Conservation (phyloP, 2,888 invertebrate genomes). For the Neoscelio sp. region DNA sequence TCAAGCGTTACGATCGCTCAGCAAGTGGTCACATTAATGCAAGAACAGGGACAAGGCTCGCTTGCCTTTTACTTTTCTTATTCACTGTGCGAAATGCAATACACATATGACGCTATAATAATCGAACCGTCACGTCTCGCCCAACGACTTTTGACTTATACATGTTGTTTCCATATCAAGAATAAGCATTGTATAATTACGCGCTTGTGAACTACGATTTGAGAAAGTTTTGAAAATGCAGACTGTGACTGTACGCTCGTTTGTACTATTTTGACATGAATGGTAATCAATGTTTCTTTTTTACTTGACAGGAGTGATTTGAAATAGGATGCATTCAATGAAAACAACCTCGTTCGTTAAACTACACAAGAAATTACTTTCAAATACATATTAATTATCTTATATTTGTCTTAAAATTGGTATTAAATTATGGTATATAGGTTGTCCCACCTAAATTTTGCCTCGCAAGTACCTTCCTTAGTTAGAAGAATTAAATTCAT, state of each 20-base stretch:
- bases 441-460: no score
- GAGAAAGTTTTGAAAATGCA: constrained; percentile 28
- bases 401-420: no score
- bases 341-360: no score
- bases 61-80: constrained; percentile 81
- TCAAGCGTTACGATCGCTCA: constrained; percentile 53
- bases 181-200: constrained; percentile 17
- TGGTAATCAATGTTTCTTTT: background rate
- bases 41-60: constrained; percentile 79
- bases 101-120: constrained; percentile 33
- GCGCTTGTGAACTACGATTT: constrained; percentile 1
- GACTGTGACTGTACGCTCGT: background rate
- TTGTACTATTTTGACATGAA: constrained; percentile 2
- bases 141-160: constrained; percentile 17
- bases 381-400: no score
- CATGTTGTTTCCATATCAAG: constrained; percentile 19
- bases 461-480: no score
- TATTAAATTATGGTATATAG: no score
- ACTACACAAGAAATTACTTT: no score
- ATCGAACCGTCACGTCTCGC: constrained; percentile 45
- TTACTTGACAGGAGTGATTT: no score
- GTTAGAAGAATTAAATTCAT: no score
- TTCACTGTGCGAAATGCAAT: constrained; percentile 35
- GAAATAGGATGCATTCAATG: no score
- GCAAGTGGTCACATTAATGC: constrained; percentile 46